Base-by-base conservation (phyloP, 2,888 invertebrate genomes). In the Pheosia gnoma region DNA sequence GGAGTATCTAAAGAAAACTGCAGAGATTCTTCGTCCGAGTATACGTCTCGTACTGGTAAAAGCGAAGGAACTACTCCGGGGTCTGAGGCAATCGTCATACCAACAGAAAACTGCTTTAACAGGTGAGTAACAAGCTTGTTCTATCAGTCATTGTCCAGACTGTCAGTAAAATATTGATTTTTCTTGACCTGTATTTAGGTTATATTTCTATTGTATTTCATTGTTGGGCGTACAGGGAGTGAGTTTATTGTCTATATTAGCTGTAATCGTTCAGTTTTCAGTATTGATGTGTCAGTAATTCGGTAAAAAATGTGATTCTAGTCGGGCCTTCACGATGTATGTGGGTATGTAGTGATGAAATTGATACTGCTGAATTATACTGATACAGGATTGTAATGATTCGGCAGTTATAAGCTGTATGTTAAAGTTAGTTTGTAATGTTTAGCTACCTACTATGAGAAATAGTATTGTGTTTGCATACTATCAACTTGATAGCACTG, bases 41-140 rank as follows among this genome's bases (percentile, higher is more conserved):
- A 88, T 81, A 88, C 87, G 72, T 85, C 85, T 61, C 82, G 88
- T 58, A 87, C 89, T 69, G 92, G 90, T 74, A 91, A 87, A 84
- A 91, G 91, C 79, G 91, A 89, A 63, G 91, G 87, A 68, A 91
- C 90, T 66, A 90, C 91, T 47, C 90, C 93, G 64, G 91, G 91
- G 36, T 91, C 93, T 5, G 93, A 92, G 74, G 78, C 89, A 37
- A 90, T 92, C 77, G 83, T 83, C 75, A 90, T 93, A 82, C 92
- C 93, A 61, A 80, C 85, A 63, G 87, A 88, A 79, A 89, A 85
- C 74, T 83, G 85, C 73, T 89, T 91, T 81, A 89, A 90, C 86
- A 91, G 90, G 93, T 92, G 77, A 84, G 84, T 57, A 57, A 11
- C 5, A 8, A 13, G 39, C 11, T 13, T 25, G 25, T 36, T 39